Base-by-base conservation (phyloP, 2,113 vertebrate species). In the Nettapus auritus region DNA sequence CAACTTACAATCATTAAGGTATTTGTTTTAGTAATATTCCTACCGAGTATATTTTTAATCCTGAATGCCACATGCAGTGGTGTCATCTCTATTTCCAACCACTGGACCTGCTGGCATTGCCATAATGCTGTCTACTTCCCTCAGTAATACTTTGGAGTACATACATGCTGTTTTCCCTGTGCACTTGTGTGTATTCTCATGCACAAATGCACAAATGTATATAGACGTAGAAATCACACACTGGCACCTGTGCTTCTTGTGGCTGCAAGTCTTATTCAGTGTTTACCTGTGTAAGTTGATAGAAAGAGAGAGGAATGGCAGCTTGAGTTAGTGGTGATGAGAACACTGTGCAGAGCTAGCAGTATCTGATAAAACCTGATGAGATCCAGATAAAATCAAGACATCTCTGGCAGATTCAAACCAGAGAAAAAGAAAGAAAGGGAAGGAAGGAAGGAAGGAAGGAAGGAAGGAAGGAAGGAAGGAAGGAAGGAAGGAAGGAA, bases 381-480 rank as follows among this genome's bases (percentile, higher is more conserved):
- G 34, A 93, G 46, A 75, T 28, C 13, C 64, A 88, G 59, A 77
- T n/a, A 78, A 82, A 88, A 82, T 42, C 48, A 85, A 91, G 70
- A 38, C 40, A 71, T 55, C n/a, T n/a, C n/a, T n/a, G 69, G 8
- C 31, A 78, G 42, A 89, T 46, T 70, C 50, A 75, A 70, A 44
- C 31, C 42, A 78, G 55, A 79, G 79, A 84, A 9, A 66, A 88
- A 20, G 1, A 69, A 56, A 5, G 62, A 16, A 55, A 53, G 25
- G 46, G 44, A 2, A 18, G 18, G 44, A 2, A 18, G 18, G 44
- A 2, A 18, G 18, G 44, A 2, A 15, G 18, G 42, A 7, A 16
- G 17, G 42, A 7, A 16, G 7, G 16, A 8, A 44, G 18, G 42
- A 18, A 44, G 18, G 42, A 8, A 44, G 18, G 42, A 18, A 44